phyloP scores from a whole-genome alignment of 2,888 invertebrate species.

The Merodon equestris region DNA sequence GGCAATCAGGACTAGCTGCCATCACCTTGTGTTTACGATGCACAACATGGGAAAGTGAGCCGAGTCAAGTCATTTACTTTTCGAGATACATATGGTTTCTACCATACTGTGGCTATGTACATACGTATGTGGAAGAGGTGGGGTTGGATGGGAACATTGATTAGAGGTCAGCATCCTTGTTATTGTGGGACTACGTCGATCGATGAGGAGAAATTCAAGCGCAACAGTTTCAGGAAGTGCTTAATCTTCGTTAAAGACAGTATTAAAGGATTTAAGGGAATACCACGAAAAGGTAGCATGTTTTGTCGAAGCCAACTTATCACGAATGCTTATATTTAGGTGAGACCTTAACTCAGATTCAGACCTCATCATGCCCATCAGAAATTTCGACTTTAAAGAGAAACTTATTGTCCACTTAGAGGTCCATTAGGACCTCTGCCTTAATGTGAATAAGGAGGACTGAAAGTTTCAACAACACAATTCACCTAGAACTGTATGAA shows the following conservation, averaged over 20 bases:
- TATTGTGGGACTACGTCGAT: constrained; percentile 41
- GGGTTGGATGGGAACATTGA: constrained; percentile 46
- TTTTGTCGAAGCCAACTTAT: too few relatives aligned
- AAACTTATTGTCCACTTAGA: too few relatives aligned
- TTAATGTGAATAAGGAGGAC: too few relatives aligned
- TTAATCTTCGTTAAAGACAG: constrained; percentile 38
- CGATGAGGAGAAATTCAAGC: constrained; percentile 59
- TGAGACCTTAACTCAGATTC: too few relatives aligned
- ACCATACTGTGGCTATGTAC: constrained; percentile 6
- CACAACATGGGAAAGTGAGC: constrained; percentile 43
- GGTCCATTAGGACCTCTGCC: too few relatives aligned
- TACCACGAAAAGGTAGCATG: neutral
- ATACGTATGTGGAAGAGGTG: constrained; percentile 14
- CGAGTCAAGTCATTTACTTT: constrained; percentile 55
- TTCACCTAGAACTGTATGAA: too few relatives aligned
- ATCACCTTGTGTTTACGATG: constrained; percentile 61
- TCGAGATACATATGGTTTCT: constrained; percentile 1
- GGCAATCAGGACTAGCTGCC: neutral
- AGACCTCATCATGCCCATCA: too few relatives aligned
- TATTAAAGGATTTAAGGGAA: constrained; percentile 55
- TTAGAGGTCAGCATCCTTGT: constrained; percentile 67
- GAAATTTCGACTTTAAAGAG: too few relatives aligned
- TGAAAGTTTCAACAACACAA: too few relatives aligned
- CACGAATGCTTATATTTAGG: too few relatives aligned
- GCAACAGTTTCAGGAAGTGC: constrained; percentile 31